Base-by-base conservation (phyloP, 2,113 vertebrate species). In the Narcine bancroftii region DNA sequence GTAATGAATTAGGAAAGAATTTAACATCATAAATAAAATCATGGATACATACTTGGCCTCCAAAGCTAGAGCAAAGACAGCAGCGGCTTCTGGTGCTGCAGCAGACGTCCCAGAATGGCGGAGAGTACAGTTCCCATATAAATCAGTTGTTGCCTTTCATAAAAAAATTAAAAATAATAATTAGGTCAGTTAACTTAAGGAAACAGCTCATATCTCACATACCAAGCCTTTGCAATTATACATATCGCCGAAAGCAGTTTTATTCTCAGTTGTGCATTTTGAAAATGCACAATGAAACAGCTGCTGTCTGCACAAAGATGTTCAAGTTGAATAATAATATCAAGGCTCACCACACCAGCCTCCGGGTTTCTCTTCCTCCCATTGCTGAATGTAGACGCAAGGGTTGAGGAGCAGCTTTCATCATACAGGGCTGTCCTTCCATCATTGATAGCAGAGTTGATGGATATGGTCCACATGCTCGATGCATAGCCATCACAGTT, bases 401-500 rank as follows among this genome's bases (percentile, higher is more conserved):
- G 94, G 3, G 99, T 99, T 93, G 98, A 99, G 71, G 98, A 99
- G 95, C 99, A 99, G 95, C 99, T 99, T 95, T 99, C 99, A 0
- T 99, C 99, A 0, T 99, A 99, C 50, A 99, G 95, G 21, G 99
- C 99, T 0, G 99, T 99, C 92, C 99, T 96, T 6, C 99, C 99
- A 0, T 99, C 99, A 0, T 99, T 99, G 94, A 99, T 99, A 94
- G 99, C 99, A 0, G 99, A 99, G 95, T 99, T 99, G 94, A 99
- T 99, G 93, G 99, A 99, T 95, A 99, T 99, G 9, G 99, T 99
- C 99, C 99, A 99, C 99, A 99, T 99, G 95, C 99, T 99, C 0
- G 99, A 99, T 56, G 99, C 99, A 0, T 99, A 99, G 69, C 99
- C 98, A 0, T 99, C 99, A 0, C 99, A 99, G 94, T 99, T 99